Evolutionary conservation across 1,140 invertebrate genomes (phyloP).

Genomic region (Drosophila arizonae): DNA sequence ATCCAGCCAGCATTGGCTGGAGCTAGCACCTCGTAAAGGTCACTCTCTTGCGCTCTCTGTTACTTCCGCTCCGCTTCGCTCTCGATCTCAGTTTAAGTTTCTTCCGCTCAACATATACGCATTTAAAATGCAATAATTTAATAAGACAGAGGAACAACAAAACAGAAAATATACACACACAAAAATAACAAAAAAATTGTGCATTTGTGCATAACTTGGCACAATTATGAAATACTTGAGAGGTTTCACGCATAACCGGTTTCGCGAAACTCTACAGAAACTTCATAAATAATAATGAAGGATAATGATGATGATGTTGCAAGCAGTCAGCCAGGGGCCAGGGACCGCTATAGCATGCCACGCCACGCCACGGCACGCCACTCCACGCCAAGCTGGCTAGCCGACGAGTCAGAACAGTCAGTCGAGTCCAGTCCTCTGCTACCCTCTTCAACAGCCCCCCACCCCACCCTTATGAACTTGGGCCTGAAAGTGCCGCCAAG

Average conservation of each 20-base stretch:
- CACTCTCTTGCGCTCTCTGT: constrained; percentile 21
- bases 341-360: constrained; percentile 1
- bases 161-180: constrained; percentile 2
- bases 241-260: constrained; percentile 58
- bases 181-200: constrained; percentile 38
- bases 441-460: background rate
- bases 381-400: constrained; percentile 38
- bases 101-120: background rate
- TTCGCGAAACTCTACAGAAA: constrained; percentile 23
- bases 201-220: constrained; percentile 67
- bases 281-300: constrained; percentile 75
- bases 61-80: constrained; percentile 1
- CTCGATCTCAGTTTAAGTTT: constrained; percentile 6
- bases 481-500: constrained; percentile 68
- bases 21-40: constrained; percentile 51
- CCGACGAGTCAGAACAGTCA: background rate
- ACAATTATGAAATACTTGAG: constrained; percentile 81
- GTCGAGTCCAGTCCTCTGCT: background rate
- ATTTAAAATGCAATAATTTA: constrained; percentile 50
- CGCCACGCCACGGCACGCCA: constrained; percentile 30
- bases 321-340: constrained; percentile 6
- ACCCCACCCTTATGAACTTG: background rate
- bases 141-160: constrained; percentile 29
- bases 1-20: constrained; percentile 15
- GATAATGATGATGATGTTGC: constrained; percentile 77